Evolutionary conservation across 2,888 invertebrate species (phyloP), one percentile per base, ranked within the genome.

Genomic region (Hartigia nigra): DNA sequence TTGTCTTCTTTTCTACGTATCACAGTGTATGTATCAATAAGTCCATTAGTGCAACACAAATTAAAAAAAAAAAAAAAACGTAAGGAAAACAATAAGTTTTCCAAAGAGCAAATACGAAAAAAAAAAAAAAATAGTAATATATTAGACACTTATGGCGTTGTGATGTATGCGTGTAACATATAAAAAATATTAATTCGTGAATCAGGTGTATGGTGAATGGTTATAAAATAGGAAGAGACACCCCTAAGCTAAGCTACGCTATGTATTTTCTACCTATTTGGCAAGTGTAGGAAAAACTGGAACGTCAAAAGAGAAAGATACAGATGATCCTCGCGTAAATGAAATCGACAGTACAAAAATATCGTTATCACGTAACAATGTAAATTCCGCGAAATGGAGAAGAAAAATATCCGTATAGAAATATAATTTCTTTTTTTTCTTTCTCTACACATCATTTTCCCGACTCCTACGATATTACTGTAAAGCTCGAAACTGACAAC

Each of bases 211-310:
- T 31, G 72, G 72, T 32, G 72, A 72, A 34, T 31, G 72, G 72
- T 31, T 32, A 72, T 31, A 72, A 34, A 34, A 34, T 31, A 72
- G 70, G 32, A 55, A 72, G 37, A 83, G 81, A 81, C 79, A 82
- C 82, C 82, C 82, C 81, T 35, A 78, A 78, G 75, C 81, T 83
- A 82, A 82, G 76, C 80, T 83, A 86, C 76, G 76, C 81, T 85
- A 82, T 84, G 12, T 81, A n/a, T 76, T 80, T 81, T 83, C 82
- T 80, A 82, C 82, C 81, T 85, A 87, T 88, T 87, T 88, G 88
- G 88, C 88, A 88, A 88, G 83, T 85, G 81, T 84, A 88, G 86
- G 86, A 87, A 88, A 39, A 55, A 9, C 23, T 23, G 55, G 23
- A 55, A 55, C 55, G 55, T 55, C 55, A 1, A 55, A 23, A 23